Evolutionary conservation across 2,797 vertebrate genomes (phyloP).

Genomic region (Antennarius maculatus): DNA sequence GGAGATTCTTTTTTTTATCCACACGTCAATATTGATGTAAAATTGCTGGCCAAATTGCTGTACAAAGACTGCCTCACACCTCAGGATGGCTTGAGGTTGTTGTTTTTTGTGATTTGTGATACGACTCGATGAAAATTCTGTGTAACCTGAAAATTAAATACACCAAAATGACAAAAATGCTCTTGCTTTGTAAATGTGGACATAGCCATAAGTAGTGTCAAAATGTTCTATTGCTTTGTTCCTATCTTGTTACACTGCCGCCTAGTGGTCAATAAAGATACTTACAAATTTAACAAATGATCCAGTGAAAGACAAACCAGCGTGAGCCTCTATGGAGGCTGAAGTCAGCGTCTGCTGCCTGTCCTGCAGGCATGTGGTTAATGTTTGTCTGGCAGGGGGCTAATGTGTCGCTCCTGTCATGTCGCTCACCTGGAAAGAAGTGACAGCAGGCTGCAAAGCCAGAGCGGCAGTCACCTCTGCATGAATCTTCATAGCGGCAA

Average conservation of each 20-base stretch:
- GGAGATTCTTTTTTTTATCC: neutral
- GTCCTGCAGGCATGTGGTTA: slow-evolving; percentile 18
- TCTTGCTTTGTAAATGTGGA: too few species aligned
- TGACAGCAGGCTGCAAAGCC: slow-evolving; percentile 32
- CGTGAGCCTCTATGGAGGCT: neutral
- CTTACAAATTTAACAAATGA: neutral
- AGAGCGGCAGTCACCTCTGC: slow-evolving; percentile 34
- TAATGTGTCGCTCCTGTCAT: slow-evolving; percentile 44
- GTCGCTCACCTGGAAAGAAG: slow-evolving; percentile 43
- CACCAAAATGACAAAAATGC: too few species aligned
- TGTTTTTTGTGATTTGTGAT: too few species aligned
- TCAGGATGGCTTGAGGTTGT: too few species aligned
- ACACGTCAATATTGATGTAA: too few species aligned
- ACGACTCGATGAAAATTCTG: too few species aligned
- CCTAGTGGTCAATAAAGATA: neutral
- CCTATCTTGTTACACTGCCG: too few species aligned
- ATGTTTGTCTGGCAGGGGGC: slow-evolving; percentile 36
- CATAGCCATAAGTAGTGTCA: too few species aligned
- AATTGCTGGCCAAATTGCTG: too few species aligned
- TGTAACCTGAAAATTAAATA: too few species aligned
- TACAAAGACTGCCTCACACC: too few species aligned
- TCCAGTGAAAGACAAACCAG: neutral
- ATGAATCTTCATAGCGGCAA: slow-evolving; percentile 27
- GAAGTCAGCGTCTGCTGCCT: slow-evolving; percentile 13
- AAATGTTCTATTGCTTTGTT: too few species aligned